Evolutionary conservation across 2,888 invertebrate species (phyloP), one percentile per base, ranked within the genome.

Genomic region (Apoderus coryli): DNA sequence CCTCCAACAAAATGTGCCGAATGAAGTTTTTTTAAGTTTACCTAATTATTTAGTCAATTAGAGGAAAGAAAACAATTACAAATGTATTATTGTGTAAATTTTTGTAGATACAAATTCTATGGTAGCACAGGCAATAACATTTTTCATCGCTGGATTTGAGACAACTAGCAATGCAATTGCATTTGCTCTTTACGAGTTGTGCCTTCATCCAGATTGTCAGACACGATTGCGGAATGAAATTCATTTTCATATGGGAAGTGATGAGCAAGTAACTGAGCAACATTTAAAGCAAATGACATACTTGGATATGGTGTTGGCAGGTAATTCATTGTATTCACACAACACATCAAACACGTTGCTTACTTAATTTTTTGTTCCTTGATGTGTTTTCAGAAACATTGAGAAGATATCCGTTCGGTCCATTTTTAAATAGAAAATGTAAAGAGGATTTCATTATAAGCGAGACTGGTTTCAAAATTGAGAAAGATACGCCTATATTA

Each of bases 101-200:
- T 25, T 48, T 49, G 16, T 35, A 50, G 48, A 59, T 26, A 49
- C 50, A 3, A 44, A 53, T 1, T 44, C 44, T 31, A 46, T 64
- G 36, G 42, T 54, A 0, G 51, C 64, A 0, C 62, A 65, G 34
- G 53, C 60, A 1, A 45, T 64, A 2, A 56, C 64, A 2, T 65
- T 68, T 41, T 65, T 64, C 39, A 36, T 60, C 2, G 67, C 65
- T 13, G 67, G 66, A 2, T 64, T 59, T 39, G 66, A 67, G 43
- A 67, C 67, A 1, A 63, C 65, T 0, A 61, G 63, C 12, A 54
- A 60, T 1, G 53, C 60, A 0, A 44, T 66, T 19, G 52, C 56
- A 4, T 63, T 60, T 31, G 45, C 59, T 2, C 44, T 59, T 0
- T 64, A 62, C 39, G 56, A 61, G 33, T 40, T 69, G 3, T 61